Evolutionary conservation across 2,797 vertebrate species (phyloP), one percentile per base, ranked within the genome.

Genomic region (Pteropus rufus): DNA sequence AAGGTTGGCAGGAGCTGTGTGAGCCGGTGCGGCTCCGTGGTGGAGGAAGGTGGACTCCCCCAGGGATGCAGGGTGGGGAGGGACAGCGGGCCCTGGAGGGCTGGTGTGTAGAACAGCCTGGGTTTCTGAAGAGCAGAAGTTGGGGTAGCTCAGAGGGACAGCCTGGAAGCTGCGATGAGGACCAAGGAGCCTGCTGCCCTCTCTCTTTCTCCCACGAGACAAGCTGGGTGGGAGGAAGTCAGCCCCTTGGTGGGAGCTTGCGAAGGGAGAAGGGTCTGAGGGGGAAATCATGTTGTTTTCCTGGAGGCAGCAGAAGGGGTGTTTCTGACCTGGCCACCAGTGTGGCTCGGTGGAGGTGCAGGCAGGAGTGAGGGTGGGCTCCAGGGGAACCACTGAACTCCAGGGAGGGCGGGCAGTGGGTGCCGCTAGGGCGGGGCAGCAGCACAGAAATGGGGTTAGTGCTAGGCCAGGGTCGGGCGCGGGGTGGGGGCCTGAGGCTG

Each of bases 11-110:
- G 49, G 62, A 52, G 58, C 36, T 2, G 3, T 29, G 16, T 64
- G 56, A 39, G 31, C 36, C 12, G 4, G 2, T 0, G 7, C 58
- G 52, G 39, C 52, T 0, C 3, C 0, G 24, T 12, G 5, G 18
- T 3, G 12, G 31, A 79, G 64, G 23, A 65, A 69, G 39, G 39
- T 12, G 0, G 83, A 44, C 16, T 1, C 2, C 62, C n/a, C 39
- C 29, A 60, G 64, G 69, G 60, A 10, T 44, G 29, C 29, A 21
- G 24, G 67, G 36, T 67, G 67, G 36, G n/a, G 56, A n/a, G 19
- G 69, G 52, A 62, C n/a, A 14, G 73, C 4, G 0, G 46, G 39
- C 54, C 14, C 26, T 24, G 23, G 44, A 36, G 11, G 26, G 24
- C 49, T n/a, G 4, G 16, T 34, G 41, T 5, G 39, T 10, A 26